Evolutionary conservation across 2,888 invertebrate genomes (phyloP).

Genomic region (Plemyria rubiginata): DNA sequence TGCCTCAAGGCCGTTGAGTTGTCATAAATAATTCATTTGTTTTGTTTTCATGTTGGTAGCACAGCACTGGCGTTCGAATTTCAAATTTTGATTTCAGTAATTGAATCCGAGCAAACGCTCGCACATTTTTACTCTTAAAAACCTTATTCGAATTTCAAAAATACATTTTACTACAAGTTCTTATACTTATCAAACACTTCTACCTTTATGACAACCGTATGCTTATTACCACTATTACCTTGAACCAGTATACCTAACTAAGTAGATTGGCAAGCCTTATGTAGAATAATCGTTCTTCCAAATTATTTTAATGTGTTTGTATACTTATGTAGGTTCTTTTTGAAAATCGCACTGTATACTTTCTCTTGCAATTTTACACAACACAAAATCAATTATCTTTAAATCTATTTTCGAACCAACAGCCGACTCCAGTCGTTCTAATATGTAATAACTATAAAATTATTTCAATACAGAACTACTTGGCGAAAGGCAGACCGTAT

Average conservation of each 20-base stretch:
- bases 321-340: too few relatives aligned
- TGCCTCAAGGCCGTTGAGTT: constrained; percentile 29
- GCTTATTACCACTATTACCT: too few relatives aligned
- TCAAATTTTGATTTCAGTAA: constrained; percentile 23
- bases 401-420: constrained; percentile 44
- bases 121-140: not conserved
- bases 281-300: too few relatives aligned
- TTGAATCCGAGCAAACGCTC: not conserved
- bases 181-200: too few relatives aligned
- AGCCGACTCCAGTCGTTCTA: constrained; percentile 67
- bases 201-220: too few relatives aligned
- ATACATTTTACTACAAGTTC: too few relatives aligned
- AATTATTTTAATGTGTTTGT: too few relatives aligned
- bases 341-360: constrained; percentile 6
- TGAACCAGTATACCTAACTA: too few relatives aligned
- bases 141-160: not conserved
- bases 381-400: constrained; percentile 41
- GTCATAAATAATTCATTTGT: constrained; percentile 31
- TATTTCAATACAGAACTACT: constrained; percentile 81
- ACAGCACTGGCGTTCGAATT: constrained; percentile 26
- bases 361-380: constrained; percentile 18
- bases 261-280: too few relatives aligned
- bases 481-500: constrained; percentile 80
- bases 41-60: constrained; percentile 27
- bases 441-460: constrained; percentile 83